These are phyloP conservation scores for Porites evermanni DNA, from an alignment of 92 coral and sea anemone species.

Conservation along the genomic window DNA sequence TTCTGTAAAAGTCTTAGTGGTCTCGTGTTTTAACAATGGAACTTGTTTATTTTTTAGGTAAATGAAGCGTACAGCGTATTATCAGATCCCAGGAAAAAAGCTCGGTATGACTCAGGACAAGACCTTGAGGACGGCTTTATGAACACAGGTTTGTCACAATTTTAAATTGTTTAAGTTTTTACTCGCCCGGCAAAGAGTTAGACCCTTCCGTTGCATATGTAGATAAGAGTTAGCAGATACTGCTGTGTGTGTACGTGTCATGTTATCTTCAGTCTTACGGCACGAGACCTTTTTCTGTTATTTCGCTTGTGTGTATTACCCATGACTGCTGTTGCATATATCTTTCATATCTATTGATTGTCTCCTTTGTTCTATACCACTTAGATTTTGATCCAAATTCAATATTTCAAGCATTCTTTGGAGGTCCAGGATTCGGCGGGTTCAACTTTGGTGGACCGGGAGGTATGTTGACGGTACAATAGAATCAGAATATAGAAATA, in stretches of 20 bases:
- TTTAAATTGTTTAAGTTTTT: neutral
- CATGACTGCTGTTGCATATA: neutral
- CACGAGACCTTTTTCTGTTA: no score
- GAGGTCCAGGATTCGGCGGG: conserved; percentile 78
- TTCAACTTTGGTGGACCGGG: conserved; percentile 83
- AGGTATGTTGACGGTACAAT: conserved; percentile 15
- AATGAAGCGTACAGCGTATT: conserved; percentile 97
- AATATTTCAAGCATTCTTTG: conserved; percentile 96
- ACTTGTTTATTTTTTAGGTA: conserved; percentile 62
- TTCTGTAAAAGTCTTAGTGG: no score
- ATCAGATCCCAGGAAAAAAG: conserved; percentile 87
- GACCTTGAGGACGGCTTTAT: conserved; percentile 91
- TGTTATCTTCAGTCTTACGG: no score
- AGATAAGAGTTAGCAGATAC: no score
- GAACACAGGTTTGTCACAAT: conserved; percentile 54
- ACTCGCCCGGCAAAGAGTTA: neutral
- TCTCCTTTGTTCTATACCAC: neutral
- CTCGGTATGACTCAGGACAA: conserved; percentile 93
- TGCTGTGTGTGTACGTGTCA: no score
- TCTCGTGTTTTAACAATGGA: neutral
- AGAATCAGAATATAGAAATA: neutral
- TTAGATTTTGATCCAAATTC: conserved; percentile 93
- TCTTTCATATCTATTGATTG: neutral
- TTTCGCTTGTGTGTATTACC: no score
- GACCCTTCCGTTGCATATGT: neutral